Evolutionary conservation across 2,797 vertebrate species (phyloP).

Genomic region (Propithecus deckenii): DNA sequence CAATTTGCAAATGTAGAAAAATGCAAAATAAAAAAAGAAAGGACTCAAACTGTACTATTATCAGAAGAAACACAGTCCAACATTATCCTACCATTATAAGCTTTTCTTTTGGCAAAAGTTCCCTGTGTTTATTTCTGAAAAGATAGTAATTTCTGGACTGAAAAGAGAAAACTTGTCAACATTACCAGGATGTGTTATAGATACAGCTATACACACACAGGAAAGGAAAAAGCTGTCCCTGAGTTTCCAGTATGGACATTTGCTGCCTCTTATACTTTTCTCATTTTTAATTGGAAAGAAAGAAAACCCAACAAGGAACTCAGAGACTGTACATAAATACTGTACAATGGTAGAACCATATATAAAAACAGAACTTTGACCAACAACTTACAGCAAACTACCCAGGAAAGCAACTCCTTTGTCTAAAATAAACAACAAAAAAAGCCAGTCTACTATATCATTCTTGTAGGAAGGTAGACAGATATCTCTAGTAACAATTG

Average conservation of each 20-base stretch:
- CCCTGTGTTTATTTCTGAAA: not conserved
- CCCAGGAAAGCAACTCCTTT: not conserved
- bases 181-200: not conserved
- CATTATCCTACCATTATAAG: not conserved
- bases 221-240: not conserved
- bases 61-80: not conserved
- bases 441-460: not conserved
- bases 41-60: not conserved
- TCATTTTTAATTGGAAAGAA: not conserved
- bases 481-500: not conserved
- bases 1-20: slow-evolving; percentile 12
- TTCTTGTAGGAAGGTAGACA: not conserved
- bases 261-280: not conserved
- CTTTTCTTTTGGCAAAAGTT: not conserved
- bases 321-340: not conserved
- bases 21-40: not conserved
- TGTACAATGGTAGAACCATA: not conserved
- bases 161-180: not conserved
- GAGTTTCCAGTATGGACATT: not conserved
- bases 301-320: not conserved
- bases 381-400: not conserved
- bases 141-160: not conserved
- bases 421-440: not conserved
- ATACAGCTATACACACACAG: not conserved
- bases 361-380: not conserved